Conservation (phyloP, 2,113 vertebrate species). For the Halichoeres trimaculatus region DNA sequence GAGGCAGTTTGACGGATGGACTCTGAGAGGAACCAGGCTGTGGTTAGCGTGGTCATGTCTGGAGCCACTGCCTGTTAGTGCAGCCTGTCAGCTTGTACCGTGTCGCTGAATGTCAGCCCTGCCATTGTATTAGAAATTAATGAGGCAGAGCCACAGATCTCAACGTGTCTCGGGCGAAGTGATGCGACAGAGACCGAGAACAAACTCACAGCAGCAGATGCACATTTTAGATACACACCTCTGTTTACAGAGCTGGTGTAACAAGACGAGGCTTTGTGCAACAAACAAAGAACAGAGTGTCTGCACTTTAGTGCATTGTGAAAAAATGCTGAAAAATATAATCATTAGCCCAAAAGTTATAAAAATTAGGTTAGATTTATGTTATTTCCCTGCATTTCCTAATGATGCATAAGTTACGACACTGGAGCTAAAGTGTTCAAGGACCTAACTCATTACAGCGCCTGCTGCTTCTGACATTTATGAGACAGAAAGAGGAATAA, state of each 20-base stretch:
- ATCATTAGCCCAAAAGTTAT: neutral
- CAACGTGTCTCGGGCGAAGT: constrained; percentile 47
- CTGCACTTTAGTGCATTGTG: constrained; percentile 16
- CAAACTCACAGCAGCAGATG: constrained; percentile 19
- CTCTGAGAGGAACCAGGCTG: constrained; percentile 64
- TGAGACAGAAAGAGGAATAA: constrained; percentile 15
- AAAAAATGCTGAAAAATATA: neutral
- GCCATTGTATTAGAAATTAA: constrained; percentile 78
- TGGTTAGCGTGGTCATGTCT: constrained; percentile 74
- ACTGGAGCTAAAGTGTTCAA: constrained; percentile 11
- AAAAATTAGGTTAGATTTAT: constrained; percentile 30
- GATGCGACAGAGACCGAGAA: constrained; percentile 16
- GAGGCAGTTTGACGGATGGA: constrained; percentile 68
- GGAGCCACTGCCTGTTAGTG: constrained; percentile 77
- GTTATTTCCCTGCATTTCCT: neutral
- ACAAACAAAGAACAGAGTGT: neutral
- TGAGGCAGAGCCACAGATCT: constrained; percentile 65
- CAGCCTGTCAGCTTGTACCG: constrained; percentile 71
- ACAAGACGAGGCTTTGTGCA: neutral
- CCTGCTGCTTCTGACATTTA: constrained; percentile 25
- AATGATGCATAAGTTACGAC: neutral
- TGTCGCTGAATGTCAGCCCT: constrained; percentile 67
- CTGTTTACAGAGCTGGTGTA: neutral
- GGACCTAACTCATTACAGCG: constrained; percentile 19
- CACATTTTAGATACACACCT: constrained; percentile 15